These are phyloP conservation scores for Drosophila insularis DNA, from an alignment of 1,140 invertebrate genomes.

Conservation along the genomic window DNA sequence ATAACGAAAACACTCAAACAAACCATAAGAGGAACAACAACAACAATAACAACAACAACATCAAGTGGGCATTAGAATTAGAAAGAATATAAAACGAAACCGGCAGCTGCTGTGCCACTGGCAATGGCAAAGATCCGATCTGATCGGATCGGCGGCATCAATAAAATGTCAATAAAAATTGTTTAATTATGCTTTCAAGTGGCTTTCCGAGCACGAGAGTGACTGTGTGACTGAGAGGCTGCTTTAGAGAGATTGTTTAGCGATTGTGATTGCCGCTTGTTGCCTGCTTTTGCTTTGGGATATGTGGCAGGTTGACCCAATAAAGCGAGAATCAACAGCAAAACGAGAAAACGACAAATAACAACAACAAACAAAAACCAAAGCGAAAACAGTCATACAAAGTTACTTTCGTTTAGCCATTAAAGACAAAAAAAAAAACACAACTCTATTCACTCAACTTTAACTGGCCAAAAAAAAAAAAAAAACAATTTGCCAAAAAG, in stretches of 20 bases:
- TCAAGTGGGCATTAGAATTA: conserved; percentile 27
- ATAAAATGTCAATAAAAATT: conserved; percentile 80
- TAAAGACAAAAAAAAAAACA: conserved; percentile 15
- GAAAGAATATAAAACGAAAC: conserved; percentile 52
- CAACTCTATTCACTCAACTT: conserved; percentile 21
- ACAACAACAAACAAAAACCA: too few species aligned
- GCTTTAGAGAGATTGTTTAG: conserved; percentile 49
- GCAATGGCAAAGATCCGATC: not conserved
- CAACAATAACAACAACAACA: conserved; percentile 30
- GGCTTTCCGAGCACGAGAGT: conserved; percentile 65
- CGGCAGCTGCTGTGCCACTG: conserved; percentile 17
- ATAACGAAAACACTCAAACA: conserved; percentile 27
- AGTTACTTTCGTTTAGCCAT: conserved; percentile 12
- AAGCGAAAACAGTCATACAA: not conserved
- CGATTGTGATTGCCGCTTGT: conserved; percentile 31
- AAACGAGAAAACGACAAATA: not conserved
- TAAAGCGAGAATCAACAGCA: conserved; percentile 38
- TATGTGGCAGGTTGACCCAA: conserved; percentile 62
- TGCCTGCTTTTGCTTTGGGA: conserved; percentile 17
- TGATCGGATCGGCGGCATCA: conserved; percentile 50
- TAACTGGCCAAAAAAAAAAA: conserved; percentile 29
- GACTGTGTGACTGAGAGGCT: conserved; percentile 43
- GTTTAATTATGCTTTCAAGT: conserved; percentile 77
- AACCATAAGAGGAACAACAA: conserved; percentile 13
- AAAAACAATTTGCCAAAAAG: conserved; percentile 11